Conservation (phyloP, 2,113 vertebrate species). For the Melanostigma gelatinosum region DNA sequence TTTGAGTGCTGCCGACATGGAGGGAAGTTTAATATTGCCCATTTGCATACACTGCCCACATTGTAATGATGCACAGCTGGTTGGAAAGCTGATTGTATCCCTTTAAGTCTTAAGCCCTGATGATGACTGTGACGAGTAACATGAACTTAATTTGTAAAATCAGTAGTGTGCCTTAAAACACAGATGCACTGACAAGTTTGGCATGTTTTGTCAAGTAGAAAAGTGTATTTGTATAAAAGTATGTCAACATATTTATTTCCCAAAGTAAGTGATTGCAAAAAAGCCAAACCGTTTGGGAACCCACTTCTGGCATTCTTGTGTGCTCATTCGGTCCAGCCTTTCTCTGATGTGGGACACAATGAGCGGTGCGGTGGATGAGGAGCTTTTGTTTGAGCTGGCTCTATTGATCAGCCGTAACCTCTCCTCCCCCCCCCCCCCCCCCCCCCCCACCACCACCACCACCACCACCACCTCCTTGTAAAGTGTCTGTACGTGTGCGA, state of each 20-base stretch:
- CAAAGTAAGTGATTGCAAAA: neutral
- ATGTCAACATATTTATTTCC: neutral
- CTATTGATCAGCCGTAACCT: slow-evolving; percentile 72
- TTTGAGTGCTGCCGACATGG: neutral
- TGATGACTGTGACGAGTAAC: neutral
- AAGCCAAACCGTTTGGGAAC: neutral
- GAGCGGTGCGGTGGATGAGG: slow-evolving; percentile 51
- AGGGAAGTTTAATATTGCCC: neutral
- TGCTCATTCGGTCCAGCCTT: slow-evolving; percentile 21
- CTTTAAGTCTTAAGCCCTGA: neutral
- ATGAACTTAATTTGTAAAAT: neutral
- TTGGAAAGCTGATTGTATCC: neutral
- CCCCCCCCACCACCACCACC: too few species aligned
- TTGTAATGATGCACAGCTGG: neutral
- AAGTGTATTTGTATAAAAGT: neutral
- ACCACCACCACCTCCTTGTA: slow-evolving; percentile 36
- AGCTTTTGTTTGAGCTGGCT: slow-evolving; percentile 70
- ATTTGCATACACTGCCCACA: neutral
- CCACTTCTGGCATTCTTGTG: slow-evolving; percentile 33
- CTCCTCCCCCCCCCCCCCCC: neutral
- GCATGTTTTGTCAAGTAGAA: neutral
- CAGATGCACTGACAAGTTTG: neutral
- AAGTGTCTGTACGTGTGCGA: slow-evolving; percentile 63
- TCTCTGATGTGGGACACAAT: slow-evolving; percentile 71
- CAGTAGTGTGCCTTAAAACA: neutral